Base-by-base conservation (phyloP, 2,888 invertebrate genomes). In the Eurytoma adleriae region DNA sequence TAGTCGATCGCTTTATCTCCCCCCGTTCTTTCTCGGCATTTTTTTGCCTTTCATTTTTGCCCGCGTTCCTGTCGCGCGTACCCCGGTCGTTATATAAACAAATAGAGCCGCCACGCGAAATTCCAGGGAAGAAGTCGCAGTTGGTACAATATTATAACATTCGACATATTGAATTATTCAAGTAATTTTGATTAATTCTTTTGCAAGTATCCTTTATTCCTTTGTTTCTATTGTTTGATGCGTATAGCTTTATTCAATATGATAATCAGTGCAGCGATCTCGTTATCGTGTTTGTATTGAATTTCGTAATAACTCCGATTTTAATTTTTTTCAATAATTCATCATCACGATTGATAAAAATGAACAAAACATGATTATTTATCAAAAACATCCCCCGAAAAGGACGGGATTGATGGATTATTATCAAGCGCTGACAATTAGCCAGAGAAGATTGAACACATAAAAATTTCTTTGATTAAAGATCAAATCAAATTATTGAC, bases 1-100 rank as follows among this genome's bases (percentile, higher is more conserved):
- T 24, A 24, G 24, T 30, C 75, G 68, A 81, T 76, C 81, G 75
- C 68, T 81, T 72, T 79, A 74, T 81, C 69, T 61, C 64, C 40
- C 14, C 12, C 66, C 14, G 16, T 13, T 14, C 30, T 57, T 40
- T 27, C 10, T 70, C 40, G 18, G 57, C 30, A 7, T 57, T 59
- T 10, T 56, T 66, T 27, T 54, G 18, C 30, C 52, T 64, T 56
- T 40, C 40, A 40, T 40, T 40, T 40, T 40, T 40, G 40, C 40
- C 10, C 7, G 40, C 40, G 40, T 40, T 40, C 30, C 48, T n/a
- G 54, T 48, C n/a, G 54, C 20, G 66, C n/a, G 61, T 59, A 50
- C 52, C 61, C 67, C 18, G 24, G 69, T 66, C 57, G 70, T 64
- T 80, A 71, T 71, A 71, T 69, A 77, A 80, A 71, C 70, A 80